phyloP scores from a whole-genome alignment of 2,888 invertebrate genomes.

The Neoaliturus tenellus region DNA sequence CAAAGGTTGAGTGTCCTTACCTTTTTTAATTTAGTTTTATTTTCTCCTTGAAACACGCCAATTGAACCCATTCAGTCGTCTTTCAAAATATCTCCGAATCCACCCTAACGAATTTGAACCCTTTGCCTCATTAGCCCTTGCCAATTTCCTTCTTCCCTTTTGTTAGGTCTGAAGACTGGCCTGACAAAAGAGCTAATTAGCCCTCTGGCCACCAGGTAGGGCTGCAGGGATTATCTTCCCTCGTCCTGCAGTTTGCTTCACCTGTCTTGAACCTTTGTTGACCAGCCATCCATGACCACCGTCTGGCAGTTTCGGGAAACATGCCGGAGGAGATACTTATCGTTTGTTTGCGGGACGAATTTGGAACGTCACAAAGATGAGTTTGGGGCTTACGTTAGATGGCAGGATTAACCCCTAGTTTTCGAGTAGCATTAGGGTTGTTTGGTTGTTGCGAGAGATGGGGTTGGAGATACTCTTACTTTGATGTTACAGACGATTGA shows the following conservation, averaged over 20 bases:
- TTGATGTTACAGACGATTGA: too few relatives aligned
- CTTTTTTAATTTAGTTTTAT: too few relatives aligned
- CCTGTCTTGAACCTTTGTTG: background rate
- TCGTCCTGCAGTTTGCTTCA: too few relatives aligned
- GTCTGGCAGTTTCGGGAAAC: background rate
- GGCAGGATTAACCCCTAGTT: too few relatives aligned
- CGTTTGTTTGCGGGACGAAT: background rate
- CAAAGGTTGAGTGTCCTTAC: too few relatives aligned
- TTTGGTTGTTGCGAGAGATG: too few relatives aligned
- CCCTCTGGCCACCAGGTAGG: slow-evolving; percentile 6
- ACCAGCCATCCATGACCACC: background rate
- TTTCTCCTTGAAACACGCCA: too few relatives aligned
- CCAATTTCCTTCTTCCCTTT: slow-evolving; percentile 6
- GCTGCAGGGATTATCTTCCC: background rate
- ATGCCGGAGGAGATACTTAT: background rate
- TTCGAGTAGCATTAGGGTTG: too few relatives aligned
- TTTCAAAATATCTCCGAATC: background rate
- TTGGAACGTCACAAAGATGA: background rate
- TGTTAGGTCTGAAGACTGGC: background rate
- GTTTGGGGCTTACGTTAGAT: too few relatives aligned
- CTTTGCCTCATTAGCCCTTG: slow-evolving; percentile 2
- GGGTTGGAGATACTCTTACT: too few relatives aligned
- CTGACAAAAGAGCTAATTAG: background rate
- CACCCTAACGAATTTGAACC: background rate
- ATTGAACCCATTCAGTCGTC: too few relatives aligned